Evolutionary conservation across 1,140 invertebrate genomes (phyloP), one percentile per base, ranked within the genome.

Genomic region (Drosophila willistoni): DNA sequence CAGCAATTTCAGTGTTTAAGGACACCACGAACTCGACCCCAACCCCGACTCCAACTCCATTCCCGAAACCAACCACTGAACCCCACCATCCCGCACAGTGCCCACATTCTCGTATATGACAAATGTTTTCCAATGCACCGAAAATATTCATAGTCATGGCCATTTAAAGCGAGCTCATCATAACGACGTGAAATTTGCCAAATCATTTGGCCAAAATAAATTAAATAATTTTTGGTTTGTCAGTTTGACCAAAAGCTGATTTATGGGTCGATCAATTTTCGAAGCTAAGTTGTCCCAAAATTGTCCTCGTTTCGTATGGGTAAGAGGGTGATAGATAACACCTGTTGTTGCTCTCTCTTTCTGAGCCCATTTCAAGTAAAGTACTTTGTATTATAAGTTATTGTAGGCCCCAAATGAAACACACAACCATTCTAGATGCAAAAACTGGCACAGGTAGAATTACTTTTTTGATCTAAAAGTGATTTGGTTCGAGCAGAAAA

Each of bases 101-200:
- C n/a, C 29, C 17, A 9, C 17, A 51, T 22, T 51, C 17, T 51
- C 3, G 44, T 63, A 54, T 71, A 79, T 86, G 82, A 86, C 83
- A 86, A 86, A 86, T 87, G 79, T 70, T 77, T 77, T 87, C 73
- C 67, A 70, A 67, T 77, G 70, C 69, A 47, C 66, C 39, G 33
- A 59, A 33, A 77, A 72, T 85, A 59, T 73, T 59, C 71, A 79
- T 79, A 87, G 83, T 86, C 82, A 86, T 71, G 69, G 76, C 71
- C 79, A 86, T 86, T 86, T 86, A 86, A 86, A 83, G 84, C 73
- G 73, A 71, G 19, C 71, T 59, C 76, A 47, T 33, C 29, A 42
- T 65, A 73, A 65, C 59, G 71, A 75, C 71, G 78, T 68, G 36
- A 55, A 73, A 79, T 77, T 36, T 86, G 82, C 72, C 76, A 54